Evolutionary conservation across 2,797 vertebrate species (phyloP), one percentile per base, ranked within the genome.

Genomic region (Novumbra hubbsi): DNA sequence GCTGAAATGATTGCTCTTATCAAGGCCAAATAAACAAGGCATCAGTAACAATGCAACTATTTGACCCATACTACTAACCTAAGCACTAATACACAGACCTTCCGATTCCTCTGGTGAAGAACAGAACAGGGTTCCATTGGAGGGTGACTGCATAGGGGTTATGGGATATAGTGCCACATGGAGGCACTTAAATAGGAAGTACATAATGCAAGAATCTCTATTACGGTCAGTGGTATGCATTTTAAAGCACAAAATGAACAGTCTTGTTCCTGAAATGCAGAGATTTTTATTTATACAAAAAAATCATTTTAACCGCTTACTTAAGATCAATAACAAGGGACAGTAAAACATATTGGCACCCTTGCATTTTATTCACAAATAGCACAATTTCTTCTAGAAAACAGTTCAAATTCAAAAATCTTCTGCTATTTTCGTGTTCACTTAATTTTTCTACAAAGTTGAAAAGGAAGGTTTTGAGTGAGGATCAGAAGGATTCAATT

Each of bases 241-340:
- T 62, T 19, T 5, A 24, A 5, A 62, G 21, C n/a, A 24, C 78
- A 80, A 73, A 77, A 41, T 28, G 34, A 21, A 21, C 24, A 19
- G 30, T 30, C 70, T 41, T 68, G 60, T 19, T 63, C 70, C 27
- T 68, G 60, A 63, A 63, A 24, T 63, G 60, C 60, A 63, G 60
- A 30, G 15, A 30, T 16, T 16, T 14, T 1, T 16, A 7, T 17
- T 63, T 14, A 63, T 63, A 15, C 60, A 30, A 27, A 63, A 14
- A 27, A 30, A 70, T 66, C 45, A 45, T 63, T 24, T 28, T 30
- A 11, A 30, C 24, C 5, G 28, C 73, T n/a, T 41, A 71, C 57
- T 72, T 41, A 19, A n/a, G 52, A 7, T n/a, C 52, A 55, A 72
- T 80, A 49, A 38, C 34, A 38, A 7, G 34, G 34, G 34, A 38